Evolutionary conservation across 2,113 vertebrate genomes (phyloP).

Genomic region (Otocyon megalotis): DNA sequence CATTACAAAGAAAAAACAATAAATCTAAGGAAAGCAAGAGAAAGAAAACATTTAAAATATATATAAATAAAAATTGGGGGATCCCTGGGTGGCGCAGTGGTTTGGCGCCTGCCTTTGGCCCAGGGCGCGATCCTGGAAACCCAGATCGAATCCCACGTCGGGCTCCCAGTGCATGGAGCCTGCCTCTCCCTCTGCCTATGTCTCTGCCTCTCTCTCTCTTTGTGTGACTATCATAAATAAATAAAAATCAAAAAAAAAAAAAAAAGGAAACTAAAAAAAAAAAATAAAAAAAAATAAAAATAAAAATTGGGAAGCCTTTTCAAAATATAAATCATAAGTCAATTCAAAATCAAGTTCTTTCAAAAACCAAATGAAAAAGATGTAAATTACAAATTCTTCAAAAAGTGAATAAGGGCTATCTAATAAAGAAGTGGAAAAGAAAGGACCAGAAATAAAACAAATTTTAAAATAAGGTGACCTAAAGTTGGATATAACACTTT

Average conservation of each 20-base stretch:
- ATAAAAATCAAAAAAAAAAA: too few relatives aligned
- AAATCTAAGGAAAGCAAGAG: not conserved
- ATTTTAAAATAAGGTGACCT: not conserved
- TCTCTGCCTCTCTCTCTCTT: too few relatives aligned
- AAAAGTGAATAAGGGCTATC: not conserved
- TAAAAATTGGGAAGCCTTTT: not conserved
- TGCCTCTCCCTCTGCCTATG: too few relatives aligned
- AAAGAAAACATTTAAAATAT: not conserved
- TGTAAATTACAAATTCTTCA: not conserved
- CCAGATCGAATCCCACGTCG: too few relatives aligned
- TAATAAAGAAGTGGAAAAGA: not conserved
- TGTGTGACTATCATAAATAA: too few relatives aligned
- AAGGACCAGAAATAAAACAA: not conserved
- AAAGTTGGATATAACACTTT: not conserved
- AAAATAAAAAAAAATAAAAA: too few relatives aligned
- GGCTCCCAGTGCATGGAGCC: too few relatives aligned
- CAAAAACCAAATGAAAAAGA: not conserved
- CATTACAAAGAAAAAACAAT: not conserved
- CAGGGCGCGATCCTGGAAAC: too few relatives aligned
- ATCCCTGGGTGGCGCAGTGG: too few relatives aligned
- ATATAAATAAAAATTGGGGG: not conserved
- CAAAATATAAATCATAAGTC: not conserved
- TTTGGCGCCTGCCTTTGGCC: too few relatives aligned
- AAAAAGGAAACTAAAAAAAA: too few relatives aligned
- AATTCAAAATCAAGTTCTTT: not conserved